These are phyloP conservation scores for Dromius quadrimaculatus DNA, from an alignment of 2,888 invertebrate species.

Conservation along the genomic window DNA sequence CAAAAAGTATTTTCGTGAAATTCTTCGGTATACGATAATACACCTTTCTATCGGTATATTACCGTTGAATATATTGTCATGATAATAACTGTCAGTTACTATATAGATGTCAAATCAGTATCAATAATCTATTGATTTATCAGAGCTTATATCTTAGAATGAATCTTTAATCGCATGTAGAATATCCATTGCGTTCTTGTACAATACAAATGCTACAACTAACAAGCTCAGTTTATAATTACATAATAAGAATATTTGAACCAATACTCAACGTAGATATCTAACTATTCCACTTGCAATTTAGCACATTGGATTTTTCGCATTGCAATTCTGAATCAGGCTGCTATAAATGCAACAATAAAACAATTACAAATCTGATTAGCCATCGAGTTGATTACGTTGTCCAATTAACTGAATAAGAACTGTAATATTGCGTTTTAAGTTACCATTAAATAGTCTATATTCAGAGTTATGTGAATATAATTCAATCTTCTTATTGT, in stretches of 20 bases:
- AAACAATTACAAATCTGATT: slow-evolving; percentile 39
- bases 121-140: too few relatives aligned
- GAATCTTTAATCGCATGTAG: too few relatives aligned
- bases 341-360: slow-evolving; percentile 24
- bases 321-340: background rate
- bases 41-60: too few relatives aligned
- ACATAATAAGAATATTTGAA: slow-evolving; percentile 23
- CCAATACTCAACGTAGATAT: background rate
- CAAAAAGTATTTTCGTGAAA: too few relatives aligned
- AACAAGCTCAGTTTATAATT: slow-evolving; percentile 20
- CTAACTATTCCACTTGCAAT: background rate
- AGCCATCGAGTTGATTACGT: slow-evolving; percentile 47
- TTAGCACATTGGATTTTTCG: slow-evolving; percentile 15
- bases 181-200: too few relatives aligned
- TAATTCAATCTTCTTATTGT: slow-evolving; percentile 39
- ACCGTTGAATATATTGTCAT: too few relatives aligned
- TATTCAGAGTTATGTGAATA: slow-evolving; percentile 23
- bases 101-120: too few relatives aligned
- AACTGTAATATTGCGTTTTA: slow-evolving; percentile 42
- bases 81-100: too few relatives aligned
- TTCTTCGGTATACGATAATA: too few relatives aligned
- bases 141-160: too few relatives aligned
- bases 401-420: slow-evolving; percentile 46
- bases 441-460: slow-evolving; percentile 46
- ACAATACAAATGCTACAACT: slow-evolving; percentile 1